Evolutionary conservation across 1,140 invertebrate genomes (phyloP).

Genomic region (Pararge aegeria): DNA sequence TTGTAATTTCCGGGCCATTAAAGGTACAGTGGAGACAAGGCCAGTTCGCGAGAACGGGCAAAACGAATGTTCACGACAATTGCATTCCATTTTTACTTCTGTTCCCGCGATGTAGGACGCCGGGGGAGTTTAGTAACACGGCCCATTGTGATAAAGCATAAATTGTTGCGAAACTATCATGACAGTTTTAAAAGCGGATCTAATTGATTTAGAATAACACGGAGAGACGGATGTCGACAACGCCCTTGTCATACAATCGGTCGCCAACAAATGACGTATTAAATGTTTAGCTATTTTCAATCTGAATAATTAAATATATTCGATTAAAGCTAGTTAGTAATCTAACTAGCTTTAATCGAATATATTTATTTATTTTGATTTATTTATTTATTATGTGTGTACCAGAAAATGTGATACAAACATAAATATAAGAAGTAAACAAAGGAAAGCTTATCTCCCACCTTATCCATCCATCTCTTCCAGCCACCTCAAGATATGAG

Average conservation of each 20-base stretch:
- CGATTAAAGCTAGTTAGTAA: too few relatives aligned
- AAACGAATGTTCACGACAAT: conserved; percentile 47
- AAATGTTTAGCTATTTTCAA: conserved; percentile 19
- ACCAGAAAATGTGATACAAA: too few relatives aligned
- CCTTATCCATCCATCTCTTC: too few relatives aligned
- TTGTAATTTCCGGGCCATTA: conserved; percentile 69
- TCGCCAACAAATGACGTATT: conserved; percentile 18
- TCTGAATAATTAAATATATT: background rate
- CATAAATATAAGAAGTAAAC: too few relatives aligned
- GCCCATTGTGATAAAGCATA: conserved; percentile 45
- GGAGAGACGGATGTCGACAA: conserved; percentile 63
- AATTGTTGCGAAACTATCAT: conserved; percentile 45
- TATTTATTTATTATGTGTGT: too few relatives aligned
- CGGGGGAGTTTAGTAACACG: conserved; percentile 47
- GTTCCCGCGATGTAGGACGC: conserved; percentile 26
- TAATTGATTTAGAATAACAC: conserved; percentile 59
- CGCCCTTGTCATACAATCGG: conserved; percentile 58
- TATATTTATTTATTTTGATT: too few relatives aligned
- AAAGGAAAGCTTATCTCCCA: too few relatives aligned
- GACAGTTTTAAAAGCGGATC: conserved; percentile 67
- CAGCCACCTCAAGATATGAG: too few relatives aligned
- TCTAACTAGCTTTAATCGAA: too few relatives aligned
- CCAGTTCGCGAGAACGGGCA: conserved; percentile 51
- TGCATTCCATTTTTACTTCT: conserved; percentile 54
- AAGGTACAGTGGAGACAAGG: conserved; percentile 57